These are phyloP conservation scores for Paramormyrops hopkinsi DNA, from an alignment of 2,797 vertebrate genomes.

Conservation along the genomic window DNA sequence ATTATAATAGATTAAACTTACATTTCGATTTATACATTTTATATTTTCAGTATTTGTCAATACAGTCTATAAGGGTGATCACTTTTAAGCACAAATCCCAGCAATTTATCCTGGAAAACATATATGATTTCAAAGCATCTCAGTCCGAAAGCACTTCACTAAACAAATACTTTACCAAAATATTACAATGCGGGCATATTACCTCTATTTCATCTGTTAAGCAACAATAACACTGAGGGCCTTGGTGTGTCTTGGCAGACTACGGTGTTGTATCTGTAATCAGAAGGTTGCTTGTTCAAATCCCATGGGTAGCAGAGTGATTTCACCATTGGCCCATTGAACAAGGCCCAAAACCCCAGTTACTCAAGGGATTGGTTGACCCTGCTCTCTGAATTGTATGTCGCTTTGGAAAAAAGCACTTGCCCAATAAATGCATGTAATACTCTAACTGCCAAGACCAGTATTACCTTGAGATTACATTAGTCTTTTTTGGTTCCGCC, in stretches of 20 bases:
- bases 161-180: background rate
- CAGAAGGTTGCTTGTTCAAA: background rate
- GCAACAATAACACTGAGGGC: background rate
- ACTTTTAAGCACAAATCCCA: background rate
- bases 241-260: background rate
- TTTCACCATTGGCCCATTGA: background rate
- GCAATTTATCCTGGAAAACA: background rate
- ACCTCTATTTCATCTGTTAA: background rate
- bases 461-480: background rate
- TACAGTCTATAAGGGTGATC: background rate
- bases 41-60: background rate
- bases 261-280: background rate
- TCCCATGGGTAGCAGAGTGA: background rate
- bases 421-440: background rate
- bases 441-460: background rate
- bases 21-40: background rate
- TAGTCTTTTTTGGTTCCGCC: constrained; percentile 11
- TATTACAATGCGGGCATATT: background rate
- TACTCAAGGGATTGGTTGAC: background rate
- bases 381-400: background rate
- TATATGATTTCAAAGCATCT: background rate
- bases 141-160: background rate
- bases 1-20: background rate
- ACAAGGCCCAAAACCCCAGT: background rate
- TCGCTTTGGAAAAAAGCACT: background rate